These are phyloP conservation scores for Thumatha senex DNA, from an alignment of 2,888 invertebrate genomes.

Conservation along the genomic window DNA sequence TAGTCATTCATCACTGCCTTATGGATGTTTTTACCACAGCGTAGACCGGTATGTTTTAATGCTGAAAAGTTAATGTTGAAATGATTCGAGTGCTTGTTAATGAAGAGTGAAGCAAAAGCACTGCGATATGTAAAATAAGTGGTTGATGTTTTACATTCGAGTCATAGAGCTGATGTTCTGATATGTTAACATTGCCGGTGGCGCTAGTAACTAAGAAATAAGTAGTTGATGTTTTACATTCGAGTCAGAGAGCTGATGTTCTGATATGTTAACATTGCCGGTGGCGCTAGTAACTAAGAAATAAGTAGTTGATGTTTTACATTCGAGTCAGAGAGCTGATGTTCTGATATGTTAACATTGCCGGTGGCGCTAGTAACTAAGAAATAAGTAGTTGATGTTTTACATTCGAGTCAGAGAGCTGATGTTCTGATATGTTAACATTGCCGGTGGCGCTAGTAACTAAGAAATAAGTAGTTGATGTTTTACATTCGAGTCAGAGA, in stretches of 20 bases:
- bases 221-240: not conserved
- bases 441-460: not conserved
- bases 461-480: not conserved
- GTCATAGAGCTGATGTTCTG: not conserved
- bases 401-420: not conserved
- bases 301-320: not conserved
- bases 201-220: not conserved
- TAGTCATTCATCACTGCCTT: conserved; percentile 13
- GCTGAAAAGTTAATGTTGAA: conserved; percentile 44
- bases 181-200: not conserved
- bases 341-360: not conserved
- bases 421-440: not conserved
- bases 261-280: not conserved
- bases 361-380: not conserved
- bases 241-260: not conserved
- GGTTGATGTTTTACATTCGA: not conserved
- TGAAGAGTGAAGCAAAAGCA: not conserved
- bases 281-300: not conserved
- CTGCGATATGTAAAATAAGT: not conserved
- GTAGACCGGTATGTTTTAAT: conserved; percentile 35
- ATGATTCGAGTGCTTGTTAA: conserved; percentile 28
- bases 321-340: not conserved
- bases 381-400: not conserved
- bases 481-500: not conserved
- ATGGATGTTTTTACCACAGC: conserved; percentile 26